A percentile compares a stretch with the other conserved stretches of the same genome.
Evolutionary conservation across 2,888 invertebrate genomes (phyloP).

Genomic region (Rhagonycha fulva): DNA sequence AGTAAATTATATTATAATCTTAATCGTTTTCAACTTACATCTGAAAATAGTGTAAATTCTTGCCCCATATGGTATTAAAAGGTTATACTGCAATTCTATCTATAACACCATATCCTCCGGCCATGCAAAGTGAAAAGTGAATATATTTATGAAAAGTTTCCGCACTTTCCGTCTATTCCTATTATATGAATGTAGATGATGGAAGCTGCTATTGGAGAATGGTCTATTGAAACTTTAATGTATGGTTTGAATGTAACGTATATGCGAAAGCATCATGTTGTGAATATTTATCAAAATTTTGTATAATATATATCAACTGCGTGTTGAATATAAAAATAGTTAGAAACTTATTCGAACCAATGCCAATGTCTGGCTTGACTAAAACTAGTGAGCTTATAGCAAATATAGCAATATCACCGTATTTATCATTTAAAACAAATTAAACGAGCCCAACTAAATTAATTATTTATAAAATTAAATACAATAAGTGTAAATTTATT

Average conservation of each 20-base stretch:
- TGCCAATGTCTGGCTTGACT: not conserved
- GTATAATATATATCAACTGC: slow-evolving; percentile 15
- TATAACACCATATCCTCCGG: slow-evolving; percentile 31
- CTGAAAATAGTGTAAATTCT: not conserved
- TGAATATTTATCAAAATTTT: slow-evolving; percentile 23
- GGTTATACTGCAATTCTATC: slow-evolving; percentile 12
- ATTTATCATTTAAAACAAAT: not conserved
- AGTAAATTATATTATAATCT: not conserved
- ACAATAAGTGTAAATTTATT: no score
- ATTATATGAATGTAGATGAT: slow-evolving; percentile 39
- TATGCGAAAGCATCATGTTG: slow-evolving; percentile 34
- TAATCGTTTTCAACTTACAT: not conserved
- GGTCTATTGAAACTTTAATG: slow-evolving; percentile 37
- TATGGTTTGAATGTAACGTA: slow-evolving; percentile 37
- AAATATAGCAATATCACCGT: not conserved
- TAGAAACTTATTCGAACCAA: slow-evolving; percentile 6
- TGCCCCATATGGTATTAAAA: slow-evolving; percentile 12
- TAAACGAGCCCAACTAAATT: not conserved
- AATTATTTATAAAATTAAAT: no score
- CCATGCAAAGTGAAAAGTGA: slow-evolving; percentile 39
- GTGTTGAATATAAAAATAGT: slow-evolving; percentile 19
- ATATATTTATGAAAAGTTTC: slow-evolving; percentile 41
- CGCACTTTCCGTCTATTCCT: slow-evolving; percentile 38
- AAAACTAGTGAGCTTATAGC: not conserved
- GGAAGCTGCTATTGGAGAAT: slow-evolving; percentile 33